Conservation (phyloP, 1,140 invertebrate genomes). For the Melipona quadrifasciata region DNA sequence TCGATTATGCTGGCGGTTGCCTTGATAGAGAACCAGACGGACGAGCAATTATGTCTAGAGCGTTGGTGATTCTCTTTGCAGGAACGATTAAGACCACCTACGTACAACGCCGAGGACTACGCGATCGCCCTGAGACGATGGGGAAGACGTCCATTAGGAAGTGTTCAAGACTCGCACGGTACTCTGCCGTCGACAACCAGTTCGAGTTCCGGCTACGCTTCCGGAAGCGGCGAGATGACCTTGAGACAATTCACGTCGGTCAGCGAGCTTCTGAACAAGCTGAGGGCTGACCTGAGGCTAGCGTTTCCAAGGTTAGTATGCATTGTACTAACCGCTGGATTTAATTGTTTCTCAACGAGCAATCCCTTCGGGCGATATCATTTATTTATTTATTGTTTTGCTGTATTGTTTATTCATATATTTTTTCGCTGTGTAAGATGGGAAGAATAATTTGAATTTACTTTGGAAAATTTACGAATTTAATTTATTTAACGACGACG, state of each 20-base stretch:
- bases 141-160: constrained; percentile 84
- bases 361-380: neutral
- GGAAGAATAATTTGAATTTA: too few species aligned
- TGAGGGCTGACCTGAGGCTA: constrained; percentile 91
- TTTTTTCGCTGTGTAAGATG: too few species aligned
- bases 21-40: neutral
- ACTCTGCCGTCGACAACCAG: constrained; percentile 81
- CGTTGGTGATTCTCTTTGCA: constrained; percentile 70
- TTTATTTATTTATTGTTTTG: too few species aligned
- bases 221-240: constrained; percentile 90
- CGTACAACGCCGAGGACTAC: constrained; percentile 93
- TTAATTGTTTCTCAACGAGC: neutral
- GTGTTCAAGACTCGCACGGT: constrained; percentile 73
- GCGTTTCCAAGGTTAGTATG: constrained; percentile 91
- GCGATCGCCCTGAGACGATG: constrained; percentile 89
- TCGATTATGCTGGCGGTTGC: neutral
- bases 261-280: constrained; percentile 93
- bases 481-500: too few species aligned
- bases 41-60: neutral
- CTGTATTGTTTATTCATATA: too few species aligned
- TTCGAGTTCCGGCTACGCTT: constrained; percentile 79
- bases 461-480: too few species aligned
- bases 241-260: constrained; percentile 92
- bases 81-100: constrained; percentile 91
- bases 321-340: neutral